Base-by-base conservation (phyloP, 2,888 invertebrate genomes). In the Punctoribates punctum region DNA sequence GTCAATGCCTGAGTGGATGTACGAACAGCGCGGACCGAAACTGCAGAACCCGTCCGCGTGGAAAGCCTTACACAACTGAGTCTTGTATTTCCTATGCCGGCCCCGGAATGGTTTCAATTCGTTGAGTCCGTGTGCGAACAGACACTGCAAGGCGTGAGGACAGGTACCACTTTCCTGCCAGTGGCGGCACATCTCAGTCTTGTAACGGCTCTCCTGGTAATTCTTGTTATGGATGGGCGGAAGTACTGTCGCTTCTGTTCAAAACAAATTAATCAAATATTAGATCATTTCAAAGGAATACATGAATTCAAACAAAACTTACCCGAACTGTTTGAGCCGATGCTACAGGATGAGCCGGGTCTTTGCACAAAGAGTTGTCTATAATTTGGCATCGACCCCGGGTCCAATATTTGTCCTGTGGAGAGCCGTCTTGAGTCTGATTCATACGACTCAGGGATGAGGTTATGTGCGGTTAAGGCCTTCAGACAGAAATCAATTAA, bases 161-260 rank as follows among this genome's bases (percentile, higher is more conserved):
- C 78, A 78, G 38, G n/a, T 15, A 27, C 74, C 76, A 1, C 29
- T 29, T 46, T 78, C 78, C 9, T 73, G 34, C 29, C 25, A 77
- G 17, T 77, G 75, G n/a, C 75, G 65, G 72, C 78, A 78, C 23
- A 78, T 17, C 57, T 78, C 78, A 23, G 77, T 78, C 38, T 78
- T 78, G 60, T 77, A 78, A 17, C 76, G 76, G 17, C 73, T 57
- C 25, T 76, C 76, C 46, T 73, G 76, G 34, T 54, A 76, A 34
- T 73, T 76, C 20, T 72, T 27, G 42, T 76, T 76, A 48, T 76
- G 20, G 17, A 75, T 17, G 11, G 75, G 75, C 29, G 72, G 48
- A 65, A 51, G 15, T 0, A 62, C 15, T 62, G 25, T 17, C 20
- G 29, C 15, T 11, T 62, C 65, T 65, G 17, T 15, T 17, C 1